Evolutionary conservation across 2,797 vertebrate genomes (phyloP), one percentile per base, ranked within the genome.

Genomic region (Loris lydekkerianus): DNA sequence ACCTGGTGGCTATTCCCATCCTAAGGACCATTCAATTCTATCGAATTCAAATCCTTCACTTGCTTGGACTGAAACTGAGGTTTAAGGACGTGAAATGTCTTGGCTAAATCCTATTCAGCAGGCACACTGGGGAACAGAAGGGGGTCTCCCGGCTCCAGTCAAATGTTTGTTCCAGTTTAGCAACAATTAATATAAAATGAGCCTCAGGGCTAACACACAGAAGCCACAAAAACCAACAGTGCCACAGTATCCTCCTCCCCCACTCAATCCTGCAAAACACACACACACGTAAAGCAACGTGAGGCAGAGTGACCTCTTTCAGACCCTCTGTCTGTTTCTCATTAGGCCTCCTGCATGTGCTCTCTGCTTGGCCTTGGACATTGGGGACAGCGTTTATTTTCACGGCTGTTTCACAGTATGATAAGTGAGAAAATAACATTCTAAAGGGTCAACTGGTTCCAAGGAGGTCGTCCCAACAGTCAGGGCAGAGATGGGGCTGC

Each of bases 371-470:
- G 96, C 97, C 94, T 94, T 95, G 93, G 81, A 96, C 56, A n/a
- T 75, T 20, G 10, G 72, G 91, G 84, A 96, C 72, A 60, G 83
- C 63, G 73, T 93, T 97, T 95, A 97, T 96, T 97, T 97, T 96
- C 96, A 97, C 2, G 89, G 93, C 91, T 96, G 83, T 97, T 98
- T 97, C 96, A 97, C 94, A 97, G 81, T 96, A 61, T 90, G 95
- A 95, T 94, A 97, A 97, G 96, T 97, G 96, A 97, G 94, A 96
- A 96, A 98, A 96, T 89, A 96, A 95, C 75, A 10, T 92, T 91
- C 87, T 18, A 15, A 85, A 93, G 73, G 91, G 96, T 96, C 96
- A 96, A 73, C 85, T 34, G 69, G 77, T 93, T 80, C 63, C n/a
- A 82, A 43, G 56, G 86, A 96, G 89, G 91, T 93, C 89, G 96